phyloP scores from a whole-genome alignment of 2,888 invertebrate species.

The Apamea sordens region DNA sequence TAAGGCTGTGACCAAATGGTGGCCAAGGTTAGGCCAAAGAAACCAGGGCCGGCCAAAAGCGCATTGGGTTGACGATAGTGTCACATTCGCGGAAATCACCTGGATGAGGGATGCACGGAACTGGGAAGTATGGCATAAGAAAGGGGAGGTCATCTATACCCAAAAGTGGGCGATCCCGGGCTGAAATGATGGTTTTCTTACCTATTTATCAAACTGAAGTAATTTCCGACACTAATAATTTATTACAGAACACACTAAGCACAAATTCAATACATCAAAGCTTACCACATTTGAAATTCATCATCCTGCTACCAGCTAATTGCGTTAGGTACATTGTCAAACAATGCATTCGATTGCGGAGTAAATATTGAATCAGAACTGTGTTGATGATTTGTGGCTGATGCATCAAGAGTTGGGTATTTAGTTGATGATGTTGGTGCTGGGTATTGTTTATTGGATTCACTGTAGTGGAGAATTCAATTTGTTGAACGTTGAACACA shows the following conservation, averaged over 20 bases:
- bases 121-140: too few species aligned
- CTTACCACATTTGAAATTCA: conserved; percentile 50
- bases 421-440: conserved; percentile 7
- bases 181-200: too few species aligned
- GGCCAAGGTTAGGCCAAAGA: too few species aligned
- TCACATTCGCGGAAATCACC: too few species aligned
- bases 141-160: too few species aligned
- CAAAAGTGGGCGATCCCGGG: too few species aligned
- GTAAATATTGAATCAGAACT: conserved; percentile 45
- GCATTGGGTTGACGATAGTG: too few species aligned
- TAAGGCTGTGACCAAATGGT: too few species aligned
- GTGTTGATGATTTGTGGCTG: conserved; percentile 35
- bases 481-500: not conserved
- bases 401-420: conserved; percentile 23
- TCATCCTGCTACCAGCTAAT: conserved; percentile 39
- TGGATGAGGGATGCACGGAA: too few species aligned
- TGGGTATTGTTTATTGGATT: not conserved
- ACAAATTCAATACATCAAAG: conserved; percentile 14
- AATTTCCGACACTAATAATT: not conserved
- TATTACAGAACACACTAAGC: not conserved
- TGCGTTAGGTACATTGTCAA: conserved; percentile 39
- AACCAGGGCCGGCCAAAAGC: too few species aligned
- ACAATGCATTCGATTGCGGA: conserved; percentile 54
- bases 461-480: not conserved
- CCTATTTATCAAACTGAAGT: too few species aligned